A percentile compares a stretch with the other conserved stretches of the same genome.
Conservation (phyloP, 2,888 invertebrate genomes). For the Globia sparganii region DNA sequence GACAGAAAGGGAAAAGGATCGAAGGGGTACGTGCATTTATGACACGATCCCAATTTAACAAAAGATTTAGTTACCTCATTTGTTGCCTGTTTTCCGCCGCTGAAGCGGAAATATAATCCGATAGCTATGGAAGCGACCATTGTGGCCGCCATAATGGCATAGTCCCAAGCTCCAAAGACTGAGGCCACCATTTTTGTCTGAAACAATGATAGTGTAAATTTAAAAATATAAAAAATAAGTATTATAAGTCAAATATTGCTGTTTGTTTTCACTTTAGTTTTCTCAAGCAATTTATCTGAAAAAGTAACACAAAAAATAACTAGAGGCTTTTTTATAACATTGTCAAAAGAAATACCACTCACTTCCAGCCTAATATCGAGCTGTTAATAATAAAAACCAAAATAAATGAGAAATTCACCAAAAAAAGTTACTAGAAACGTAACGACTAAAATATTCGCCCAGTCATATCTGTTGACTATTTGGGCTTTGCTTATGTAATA, state of each 20-base stretch:
- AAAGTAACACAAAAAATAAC: not conserved
- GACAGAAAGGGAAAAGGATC: not conserved
- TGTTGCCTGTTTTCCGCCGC: slow-evolving; percentile 96
- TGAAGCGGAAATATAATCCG: slow-evolving; percentile 96
- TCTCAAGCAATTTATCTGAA: not conserved
- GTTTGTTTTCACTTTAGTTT: not conserved
- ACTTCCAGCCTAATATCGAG: not conserved
- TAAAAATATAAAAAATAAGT: not conserved
- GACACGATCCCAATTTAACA: not conserved
- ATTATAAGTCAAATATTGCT: not conserved
- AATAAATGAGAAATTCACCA: not conserved
- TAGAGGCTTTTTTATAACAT: not conserved
- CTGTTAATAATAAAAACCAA: not conserved
- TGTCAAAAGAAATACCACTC: not conserved
- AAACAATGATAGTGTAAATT: slow-evolving; percentile 7
- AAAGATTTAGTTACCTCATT: slow-evolving; percentile 90
- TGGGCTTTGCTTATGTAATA: slow-evolving; percentile 15
- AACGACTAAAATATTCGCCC: slow-evolving; percentile 7
- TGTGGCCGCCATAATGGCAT: slow-evolving; percentile 93
- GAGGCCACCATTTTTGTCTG: slow-evolving; percentile 72
- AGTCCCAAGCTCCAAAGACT: slow-evolving; percentile 93
- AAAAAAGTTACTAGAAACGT: not conserved
- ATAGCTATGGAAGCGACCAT: slow-evolving; percentile 93
- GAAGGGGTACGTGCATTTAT: not conserved
- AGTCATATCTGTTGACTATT: not conserved